Evolutionary conservation across 2,113 vertebrate species (phyloP), one percentile per base, ranked within the genome.

Genomic region (Gavia stellata): DNA sequence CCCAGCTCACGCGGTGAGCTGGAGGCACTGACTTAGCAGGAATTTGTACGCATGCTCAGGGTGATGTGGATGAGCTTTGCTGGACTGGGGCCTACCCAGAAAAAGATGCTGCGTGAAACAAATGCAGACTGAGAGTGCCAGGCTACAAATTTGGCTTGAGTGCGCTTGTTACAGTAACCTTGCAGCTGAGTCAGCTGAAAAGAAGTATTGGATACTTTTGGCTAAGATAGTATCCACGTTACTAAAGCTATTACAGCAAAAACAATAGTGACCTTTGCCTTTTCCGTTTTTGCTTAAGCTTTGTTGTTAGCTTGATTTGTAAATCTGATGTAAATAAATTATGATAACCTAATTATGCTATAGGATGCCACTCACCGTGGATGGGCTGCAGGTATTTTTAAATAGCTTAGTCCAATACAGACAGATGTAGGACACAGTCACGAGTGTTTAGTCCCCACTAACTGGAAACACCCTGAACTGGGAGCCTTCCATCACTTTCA

Each of bases 151-250:
- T 42, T 28, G 61, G 31, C 47, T 85, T 9, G 3, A 70, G 38
- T 11, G 29, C n/a, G 14, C 20, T 63, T 65, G 59, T 52, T 79
- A 49, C 78, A 53, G 81, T 85, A 82, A 71, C 49, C 23, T 49
- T 77, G 40, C 34, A 61, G 40, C 40, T n/a, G 33, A 12, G 24
- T 25, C 79, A 65, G 73, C 23, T 29, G 81, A 61, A 77, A 74
- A 68, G 83, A 86, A 61, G 23, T 13, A 19, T 2, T 28, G 36
- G 68, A 85, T 91, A 80, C 53, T 72, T 49, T 34, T 73, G 58
- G 40, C 42, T 85, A 91, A 94, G 52, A 75, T 63, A 90, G 56
- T 81, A 82, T 68, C 77, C 40, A 34, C 53, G 63, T 80, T 55
- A 65, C 40, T 45, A 19, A 86, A 40, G 29, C 55, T 70, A n/a